Evolutionary conservation across 2,888 invertebrate species (phyloP), one percentile per base, ranked within the genome.

Genomic region (Pilophorus perplexus): DNA sequence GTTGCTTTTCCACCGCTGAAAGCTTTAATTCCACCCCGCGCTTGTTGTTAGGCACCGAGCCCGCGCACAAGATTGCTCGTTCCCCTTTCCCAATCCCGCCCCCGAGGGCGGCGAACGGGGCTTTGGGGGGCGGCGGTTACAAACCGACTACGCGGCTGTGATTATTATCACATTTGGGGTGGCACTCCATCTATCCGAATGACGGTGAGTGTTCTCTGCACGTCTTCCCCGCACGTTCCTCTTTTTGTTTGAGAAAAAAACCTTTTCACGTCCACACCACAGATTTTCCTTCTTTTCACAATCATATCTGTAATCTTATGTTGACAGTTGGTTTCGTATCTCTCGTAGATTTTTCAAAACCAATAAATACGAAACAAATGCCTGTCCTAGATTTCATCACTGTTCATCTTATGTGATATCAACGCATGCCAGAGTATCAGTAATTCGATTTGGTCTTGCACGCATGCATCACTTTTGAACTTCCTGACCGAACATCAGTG

Each of bases 1-100:
- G 69, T 69, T 68, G 70, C 70, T 65, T 64, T 54, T 12, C 69
- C 28, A 62, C 62, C 42, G 55, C 68, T 69, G 52, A 55, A 50
- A 46, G 65, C 67, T 67, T 68, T 69, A 71, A 66, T 69, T 64
- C 66, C 64, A 59, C 60, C 57, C 60, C 62, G 62, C 44, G 66
- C 48, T 62, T 62, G 62, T 62, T 62, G 62, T 62, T 62, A 62
- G 46, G 62, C 46, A 44, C 33, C 62, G 46, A 28, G 62, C 62
- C 62, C 44, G 46, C 46, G 46, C 46, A 44, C 55, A 55, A 55
- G 46, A 44, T 44, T 46, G 62, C 62, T 46, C 18, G n/a, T 28
- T 14, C 52, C 18, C 16, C 52, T 5, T 22, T 14, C 22, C n/a
- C 14, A 10, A 3, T n/a, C 27, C 44, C 62, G 6, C 44, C 28